A percentile compares a stretch with the other conserved stretches of the same genome.
phyloP scores from a whole-genome alignment of 2,888 invertebrate species.

The Prosapia bicincta region DNA sequence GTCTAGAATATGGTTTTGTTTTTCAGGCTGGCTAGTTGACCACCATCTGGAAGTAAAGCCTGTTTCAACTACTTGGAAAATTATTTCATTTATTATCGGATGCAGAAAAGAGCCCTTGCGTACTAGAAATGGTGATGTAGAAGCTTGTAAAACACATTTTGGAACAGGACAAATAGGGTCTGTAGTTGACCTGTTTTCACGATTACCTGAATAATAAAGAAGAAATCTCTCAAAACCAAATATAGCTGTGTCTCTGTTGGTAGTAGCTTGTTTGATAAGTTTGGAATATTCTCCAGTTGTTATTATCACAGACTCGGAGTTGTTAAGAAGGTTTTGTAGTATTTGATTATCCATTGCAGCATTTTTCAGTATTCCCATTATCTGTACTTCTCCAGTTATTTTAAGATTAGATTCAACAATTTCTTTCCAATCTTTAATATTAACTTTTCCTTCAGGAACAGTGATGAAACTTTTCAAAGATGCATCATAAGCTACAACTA shows the following conservation, averaged over 20 bases:
- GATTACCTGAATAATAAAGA: conserved; percentile 9
- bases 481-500: conserved; percentile 6
- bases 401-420: not conserved
- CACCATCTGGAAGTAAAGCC: not conserved
- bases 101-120: conserved; percentile 1
- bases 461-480: conserved; percentile 7
- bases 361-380: conserved; percentile 3
- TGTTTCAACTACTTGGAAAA: not conserved
- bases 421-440: conserved; percentile 4
- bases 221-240: conserved; percentile 6
- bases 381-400: not conserved
- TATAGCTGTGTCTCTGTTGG: conserved; percentile 4
- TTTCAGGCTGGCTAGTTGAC: not conserved
- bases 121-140: conserved; percentile 7
- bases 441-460: conserved; percentile 5
- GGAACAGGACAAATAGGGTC: conserved; percentile 3
- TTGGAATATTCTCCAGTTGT: not conserved
- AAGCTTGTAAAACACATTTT: conserved; percentile 1
- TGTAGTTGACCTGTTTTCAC: conserved; percentile 1
- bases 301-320: not conserved
- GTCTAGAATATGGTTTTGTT: not conserved
- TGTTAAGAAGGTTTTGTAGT: not conserved
- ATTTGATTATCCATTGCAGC: not conserved
- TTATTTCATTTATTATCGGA: not conserved
- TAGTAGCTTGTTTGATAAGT: not conserved